Percentiles rank a stretch among this genome's conserved stretches.
These are phyloP conservation scores for Epicampocera succincta DNA, from an alignment of 2,888 invertebrate genomes.

Conservation along the genomic window DNA sequence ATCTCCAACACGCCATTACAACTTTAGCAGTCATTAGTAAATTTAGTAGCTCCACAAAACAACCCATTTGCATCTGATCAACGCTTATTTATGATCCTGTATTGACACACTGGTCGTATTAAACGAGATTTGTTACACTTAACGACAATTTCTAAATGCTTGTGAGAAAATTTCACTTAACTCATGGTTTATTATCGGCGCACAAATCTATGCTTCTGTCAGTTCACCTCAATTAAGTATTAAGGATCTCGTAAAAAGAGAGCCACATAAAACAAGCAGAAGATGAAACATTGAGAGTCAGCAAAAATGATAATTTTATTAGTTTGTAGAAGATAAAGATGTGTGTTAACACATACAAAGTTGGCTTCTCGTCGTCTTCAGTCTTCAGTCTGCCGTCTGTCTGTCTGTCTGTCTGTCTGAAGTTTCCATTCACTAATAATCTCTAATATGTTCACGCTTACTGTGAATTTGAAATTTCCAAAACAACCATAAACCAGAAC, in stretches of 20 bases:
- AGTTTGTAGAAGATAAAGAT: slow-evolving; percentile 64
- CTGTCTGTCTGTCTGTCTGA: slow-evolving; percentile 57
- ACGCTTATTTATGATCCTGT: slow-evolving; percentile 35
- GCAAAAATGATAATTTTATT: slow-evolving; percentile 67
- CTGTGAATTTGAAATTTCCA: slow-evolving; percentile 74
- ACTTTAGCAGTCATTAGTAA: slow-evolving; percentile 35
- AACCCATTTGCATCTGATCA: slow-evolving; percentile 27
- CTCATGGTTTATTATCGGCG: slow-evolving; percentile 27
- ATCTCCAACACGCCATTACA: slow-evolving; percentile 19
- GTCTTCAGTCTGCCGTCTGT: slow-evolving; percentile 60
- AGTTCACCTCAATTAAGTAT: slow-evolving; percentile 15
- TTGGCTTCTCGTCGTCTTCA: slow-evolving; percentile 16
- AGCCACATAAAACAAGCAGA: neutral
- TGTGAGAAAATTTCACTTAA: slow-evolving; percentile 42
- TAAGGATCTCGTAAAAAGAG: neutral
- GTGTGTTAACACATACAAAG: slow-evolving; percentile 71
- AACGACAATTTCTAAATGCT: slow-evolving; percentile 51
- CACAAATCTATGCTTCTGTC: slow-evolving; percentile 26
- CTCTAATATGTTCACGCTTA: slow-evolving; percentile 80
- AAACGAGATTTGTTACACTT: slow-evolving; percentile 57
- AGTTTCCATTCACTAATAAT: slow-evolving; percentile 74
- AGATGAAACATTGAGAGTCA: slow-evolving; percentile 23
- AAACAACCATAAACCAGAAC: slow-evolving; percentile 34
- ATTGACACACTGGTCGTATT: slow-evolving; percentile 45
- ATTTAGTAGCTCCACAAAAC: slow-evolving; percentile 35